These are phyloP conservation scores for Nephrotoma guestfalica DNA, from an alignment of 2,888 invertebrate species.

Conservation along the genomic window DNA sequence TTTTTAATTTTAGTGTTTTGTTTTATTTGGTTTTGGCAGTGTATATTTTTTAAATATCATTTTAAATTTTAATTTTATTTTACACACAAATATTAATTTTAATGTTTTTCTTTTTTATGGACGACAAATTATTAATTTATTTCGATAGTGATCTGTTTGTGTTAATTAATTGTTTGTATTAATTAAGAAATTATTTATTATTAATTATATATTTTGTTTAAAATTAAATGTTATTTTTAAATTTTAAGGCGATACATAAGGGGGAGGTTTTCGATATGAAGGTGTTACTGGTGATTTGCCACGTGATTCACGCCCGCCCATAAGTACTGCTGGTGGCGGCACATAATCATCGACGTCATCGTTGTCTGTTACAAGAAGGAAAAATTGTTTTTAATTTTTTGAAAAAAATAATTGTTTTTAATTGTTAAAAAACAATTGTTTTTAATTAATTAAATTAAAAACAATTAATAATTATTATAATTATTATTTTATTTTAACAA, in stretches of 20 bases:
- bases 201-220: background rate
- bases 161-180: background rate
- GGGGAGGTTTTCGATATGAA: conserved; percentile 89
- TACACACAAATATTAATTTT: background rate
- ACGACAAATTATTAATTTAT: background rate
- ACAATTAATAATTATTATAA: no score
- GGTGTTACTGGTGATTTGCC: conserved; percentile 70
- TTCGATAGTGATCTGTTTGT: background rate
- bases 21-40: background rate
- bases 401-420: no score
- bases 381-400: conserved; percentile 12
- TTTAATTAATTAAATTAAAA: no score
- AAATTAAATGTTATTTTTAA: background rate
- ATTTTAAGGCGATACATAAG: conserved; percentile 90
- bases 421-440: no score
- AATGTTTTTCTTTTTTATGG: background rate
- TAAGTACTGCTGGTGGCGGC: conserved; percentile 68
- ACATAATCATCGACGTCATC: conserved; percentile 66
- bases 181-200: background rate
- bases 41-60: background rate
- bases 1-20: background rate
- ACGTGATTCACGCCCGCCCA: conserved; percentile 47
- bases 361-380: conserved; percentile 14
- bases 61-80: background rate
- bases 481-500: no score